Conservation (phyloP, 2,797 vertebrate genomes). For the Megaceryle alcyon region DNA sequence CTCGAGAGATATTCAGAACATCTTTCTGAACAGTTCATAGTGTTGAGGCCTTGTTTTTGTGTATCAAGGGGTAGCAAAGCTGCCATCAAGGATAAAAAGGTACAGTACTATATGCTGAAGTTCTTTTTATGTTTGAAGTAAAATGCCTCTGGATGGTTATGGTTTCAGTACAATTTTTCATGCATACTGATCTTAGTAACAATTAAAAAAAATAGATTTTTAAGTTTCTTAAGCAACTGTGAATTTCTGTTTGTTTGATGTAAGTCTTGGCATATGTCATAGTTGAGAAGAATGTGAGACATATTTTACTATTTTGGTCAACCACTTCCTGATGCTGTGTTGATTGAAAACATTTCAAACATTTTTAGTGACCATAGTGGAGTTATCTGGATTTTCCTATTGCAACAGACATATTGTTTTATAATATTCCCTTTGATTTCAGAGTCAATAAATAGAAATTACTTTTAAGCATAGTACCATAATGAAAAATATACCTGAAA, state of each 20-base stretch:
- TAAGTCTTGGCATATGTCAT: neutral
- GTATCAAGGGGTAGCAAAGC: neutral
- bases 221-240: neutral
- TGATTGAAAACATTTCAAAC: neutral
- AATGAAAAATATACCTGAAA: slow-evolving; percentile 1
- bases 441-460: neutral
- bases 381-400: neutral
- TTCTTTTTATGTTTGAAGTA: neutral
- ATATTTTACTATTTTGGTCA: neutral
- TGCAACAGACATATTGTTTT: neutral
- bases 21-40: neutral
- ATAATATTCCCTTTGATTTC: neutral
- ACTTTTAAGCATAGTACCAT: neutral
- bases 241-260: neutral
- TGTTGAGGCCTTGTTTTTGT: neutral
- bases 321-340: neutral
- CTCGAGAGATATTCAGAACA: neutral
- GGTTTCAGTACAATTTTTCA: neutral
- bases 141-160: neutral
- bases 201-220: neutral
- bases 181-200: neutral
- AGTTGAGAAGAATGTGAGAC: neutral
- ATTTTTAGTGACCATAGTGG: neutral
- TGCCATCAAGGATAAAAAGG: neutral
- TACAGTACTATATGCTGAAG: neutral